Evolutionary conservation across 2,113 vertebrate genomes (phyloP), one percentile per base, ranked within the genome.

Genomic region (Chaenogobius annularis): DNA sequence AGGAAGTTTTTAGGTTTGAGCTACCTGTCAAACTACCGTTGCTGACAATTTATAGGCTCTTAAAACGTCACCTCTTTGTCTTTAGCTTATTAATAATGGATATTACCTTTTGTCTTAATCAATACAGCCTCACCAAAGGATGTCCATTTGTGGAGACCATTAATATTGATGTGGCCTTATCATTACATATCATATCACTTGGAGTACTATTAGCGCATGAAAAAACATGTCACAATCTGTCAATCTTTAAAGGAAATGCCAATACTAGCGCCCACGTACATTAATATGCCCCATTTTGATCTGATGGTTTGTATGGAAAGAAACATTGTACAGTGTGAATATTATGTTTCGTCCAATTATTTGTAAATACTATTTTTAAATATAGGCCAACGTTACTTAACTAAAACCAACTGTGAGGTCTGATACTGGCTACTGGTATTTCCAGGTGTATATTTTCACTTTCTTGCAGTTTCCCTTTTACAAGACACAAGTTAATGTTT

Each of bases 151-250:
- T 46, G 50, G 5, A 12, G 15, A 0, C 22, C 23, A 73, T 80
- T 35, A 78, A 74, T 76, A 82, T 78, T 80, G 19, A 79, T 68
- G 76, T 19, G 22, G 61, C 35, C 4, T 47, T 9, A 46, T 69
- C 15, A 74, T 47, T 31, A 15, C 23, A 46, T 35, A 65, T 56
- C 22, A 55, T 40, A 23, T 48, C 19, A 52, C 11, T 1, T 40
- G 10, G 3, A 43, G 40, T 54, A 62, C n/a, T 31, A 31, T 40
- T 47, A 58, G 26, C 2, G 31, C 35, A 15, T 31, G 11, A 47
- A 40, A 47, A 7, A 7, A 61, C 17, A 70, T 10, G 3, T 26
- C n/a, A 37, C n/a, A 9, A 14, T 44, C 31, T 7, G 8, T 46
- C 20, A 67, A 22, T 13, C 47, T 23, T 40, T 2, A 50, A 56